Evolutionary conservation across 2,797 vertebrate species (phyloP).

Genomic region (Mionectes olivaceus): DNA sequence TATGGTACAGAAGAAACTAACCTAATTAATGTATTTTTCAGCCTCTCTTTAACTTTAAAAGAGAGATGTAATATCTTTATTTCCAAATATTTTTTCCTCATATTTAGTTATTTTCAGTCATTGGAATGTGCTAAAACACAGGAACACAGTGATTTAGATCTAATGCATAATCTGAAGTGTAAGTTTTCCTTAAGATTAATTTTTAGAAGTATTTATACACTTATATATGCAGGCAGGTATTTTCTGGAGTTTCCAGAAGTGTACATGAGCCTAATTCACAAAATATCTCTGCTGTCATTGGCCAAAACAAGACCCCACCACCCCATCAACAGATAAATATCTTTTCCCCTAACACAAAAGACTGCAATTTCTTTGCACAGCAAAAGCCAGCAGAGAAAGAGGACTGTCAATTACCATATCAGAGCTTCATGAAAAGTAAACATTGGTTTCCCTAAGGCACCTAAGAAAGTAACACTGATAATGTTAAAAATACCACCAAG

Average conservation of each 20-base stretch:
- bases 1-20: neutral
- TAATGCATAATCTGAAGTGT: neutral
- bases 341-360: neutral
- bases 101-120: neutral
- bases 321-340: neutral
- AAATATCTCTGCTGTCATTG: neutral
- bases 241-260: neutral
- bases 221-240: neutral
- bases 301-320: neutral
- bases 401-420: slow-evolving; percentile 41
- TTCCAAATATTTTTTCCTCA: neutral
- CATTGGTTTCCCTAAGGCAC: slow-evolving; percentile 30
- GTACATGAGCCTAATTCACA: neutral
- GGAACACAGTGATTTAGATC: neutral
- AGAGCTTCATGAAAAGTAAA: slow-evolving; percentile 57
- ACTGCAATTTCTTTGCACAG: neutral
- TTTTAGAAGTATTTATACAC: neutral
- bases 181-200: neutral
- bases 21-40: neutral
- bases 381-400: slow-evolving; percentile 29
- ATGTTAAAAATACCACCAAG: slow-evolving; percentile 32
- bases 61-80: neutral
- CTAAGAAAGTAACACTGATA: slow-evolving; percentile 11
- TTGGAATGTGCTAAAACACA: neutral
- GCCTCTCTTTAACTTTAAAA: neutral